Conservation (phyloP, 2,797 vertebrate species). For the Ceyx erithaca region DNA sequence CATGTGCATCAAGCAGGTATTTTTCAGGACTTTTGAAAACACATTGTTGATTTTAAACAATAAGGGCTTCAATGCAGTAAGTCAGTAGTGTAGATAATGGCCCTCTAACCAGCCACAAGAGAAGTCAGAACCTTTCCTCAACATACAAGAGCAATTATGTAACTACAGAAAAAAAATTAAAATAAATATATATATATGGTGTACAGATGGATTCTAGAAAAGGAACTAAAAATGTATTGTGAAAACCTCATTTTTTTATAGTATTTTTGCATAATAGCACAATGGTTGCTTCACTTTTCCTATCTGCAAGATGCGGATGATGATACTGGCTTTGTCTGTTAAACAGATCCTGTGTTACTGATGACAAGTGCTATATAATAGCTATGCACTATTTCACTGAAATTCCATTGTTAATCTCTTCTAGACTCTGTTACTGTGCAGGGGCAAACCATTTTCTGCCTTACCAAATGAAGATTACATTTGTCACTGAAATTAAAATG, state of each 20-base stretch:
- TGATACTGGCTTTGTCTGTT: neutral
- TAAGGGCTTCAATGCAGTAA: neutral
- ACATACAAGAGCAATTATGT: neutral
- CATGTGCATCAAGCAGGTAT: neutral
- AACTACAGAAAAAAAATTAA: neutral
- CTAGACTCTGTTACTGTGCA: neutral
- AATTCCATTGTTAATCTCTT: neutral
- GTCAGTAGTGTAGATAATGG: neutral
- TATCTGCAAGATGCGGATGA: neutral
- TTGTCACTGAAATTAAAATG: neutral
- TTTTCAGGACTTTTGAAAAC: neutral
- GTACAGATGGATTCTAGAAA: neutral
- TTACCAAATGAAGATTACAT: neutral
- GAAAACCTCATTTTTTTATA: neutral
- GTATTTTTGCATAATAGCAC: neutral
- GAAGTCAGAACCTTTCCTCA: neutral
- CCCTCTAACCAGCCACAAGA: neutral
- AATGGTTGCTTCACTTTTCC: neutral
- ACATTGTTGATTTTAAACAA: neutral
- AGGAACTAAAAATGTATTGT: neutral
- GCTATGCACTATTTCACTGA: neutral
- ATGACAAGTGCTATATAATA: neutral
- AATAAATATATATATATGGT: neutral
- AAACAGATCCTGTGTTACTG: neutral
- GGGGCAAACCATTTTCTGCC: neutral